These are phyloP conservation scores for Andrena trimmerana DNA, from an alignment of 2,888 invertebrate species.

Conservation along the genomic window DNA sequence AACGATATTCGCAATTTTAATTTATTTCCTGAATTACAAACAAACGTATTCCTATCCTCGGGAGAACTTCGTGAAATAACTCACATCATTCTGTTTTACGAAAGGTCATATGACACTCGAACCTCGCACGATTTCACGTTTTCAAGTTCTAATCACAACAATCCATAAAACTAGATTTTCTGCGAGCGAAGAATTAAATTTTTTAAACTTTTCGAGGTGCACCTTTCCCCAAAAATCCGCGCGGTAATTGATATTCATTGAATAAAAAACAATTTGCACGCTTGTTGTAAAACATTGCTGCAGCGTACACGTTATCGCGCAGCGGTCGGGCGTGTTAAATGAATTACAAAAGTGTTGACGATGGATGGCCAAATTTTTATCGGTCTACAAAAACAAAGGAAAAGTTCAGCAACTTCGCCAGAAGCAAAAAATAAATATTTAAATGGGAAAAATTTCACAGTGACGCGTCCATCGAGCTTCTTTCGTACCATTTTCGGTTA, in stretches of 20 bases:
- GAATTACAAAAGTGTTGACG: neutral
- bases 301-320: neutral
- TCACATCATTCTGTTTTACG: no score
- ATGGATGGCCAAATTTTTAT: neutral
- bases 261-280: conserved; percentile 3
- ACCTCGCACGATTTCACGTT: no score
- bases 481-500: neutral
- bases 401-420: neutral
- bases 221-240: neutral
- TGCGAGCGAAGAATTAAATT: neutral
- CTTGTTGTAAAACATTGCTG: neutral
- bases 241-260: conserved; percentile 5
- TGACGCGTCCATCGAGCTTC: neutral
- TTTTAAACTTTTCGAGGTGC: neutral
- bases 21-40: no score
- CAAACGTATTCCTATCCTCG: no score
- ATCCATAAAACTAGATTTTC: no score
- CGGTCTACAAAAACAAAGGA: neutral
- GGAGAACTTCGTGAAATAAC: neutral
- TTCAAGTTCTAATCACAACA: no score
- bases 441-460: neutral
- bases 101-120: no score
- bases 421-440: neutral
- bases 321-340: neutral
- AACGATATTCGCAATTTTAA: no score